These are phyloP conservation scores for Octopus sinensis DNA, from an alignment of 1,140 invertebrate genomes.

Conservation along the genomic window DNA sequence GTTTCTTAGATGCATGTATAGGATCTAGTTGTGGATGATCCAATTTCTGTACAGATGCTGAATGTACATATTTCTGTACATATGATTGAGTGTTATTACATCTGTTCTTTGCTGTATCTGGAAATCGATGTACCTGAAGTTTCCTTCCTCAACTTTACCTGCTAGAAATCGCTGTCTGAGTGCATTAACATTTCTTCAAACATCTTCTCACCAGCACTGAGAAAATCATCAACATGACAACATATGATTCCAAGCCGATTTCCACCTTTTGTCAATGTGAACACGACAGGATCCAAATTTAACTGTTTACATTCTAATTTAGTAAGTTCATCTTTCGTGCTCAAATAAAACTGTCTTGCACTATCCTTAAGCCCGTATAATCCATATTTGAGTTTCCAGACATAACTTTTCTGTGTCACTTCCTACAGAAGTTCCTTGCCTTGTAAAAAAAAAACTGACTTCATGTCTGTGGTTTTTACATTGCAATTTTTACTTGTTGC, in stretches of 20 bases:
- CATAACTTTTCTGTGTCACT: neutral
- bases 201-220: neutral
- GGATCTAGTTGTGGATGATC: slow-evolving; percentile 16
- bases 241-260: neutral
- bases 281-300: neutral
- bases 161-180: slow-evolving; percentile 26
- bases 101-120: neutral
- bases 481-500: too few relatives aligned
- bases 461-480: too few relatives aligned
- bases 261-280: neutral
- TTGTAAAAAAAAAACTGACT: neutral
- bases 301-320: neutral
- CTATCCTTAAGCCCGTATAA: slow-evolving; percentile 28
- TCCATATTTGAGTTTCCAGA: slow-evolving; percentile 27
- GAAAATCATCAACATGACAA: neutral
- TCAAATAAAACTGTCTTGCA: slow-evolving; percentile 15
- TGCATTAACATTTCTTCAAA: slow-evolving; percentile 21
- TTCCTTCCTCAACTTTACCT: slow-evolving; percentile 16
- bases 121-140: neutral
- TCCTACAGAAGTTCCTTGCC: neutral
- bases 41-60: slow-evolving; percentile 23
- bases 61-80: neutral
- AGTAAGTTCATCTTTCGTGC: neutral
- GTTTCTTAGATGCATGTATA: slow-evolving; percentile 9
- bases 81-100: slow-evolving; percentile 25